Evolutionary conservation across 2,113 vertebrate species (phyloP), one percentile per base, ranked within the genome.

Genomic region (human (Homo sapiens)): DNA sequence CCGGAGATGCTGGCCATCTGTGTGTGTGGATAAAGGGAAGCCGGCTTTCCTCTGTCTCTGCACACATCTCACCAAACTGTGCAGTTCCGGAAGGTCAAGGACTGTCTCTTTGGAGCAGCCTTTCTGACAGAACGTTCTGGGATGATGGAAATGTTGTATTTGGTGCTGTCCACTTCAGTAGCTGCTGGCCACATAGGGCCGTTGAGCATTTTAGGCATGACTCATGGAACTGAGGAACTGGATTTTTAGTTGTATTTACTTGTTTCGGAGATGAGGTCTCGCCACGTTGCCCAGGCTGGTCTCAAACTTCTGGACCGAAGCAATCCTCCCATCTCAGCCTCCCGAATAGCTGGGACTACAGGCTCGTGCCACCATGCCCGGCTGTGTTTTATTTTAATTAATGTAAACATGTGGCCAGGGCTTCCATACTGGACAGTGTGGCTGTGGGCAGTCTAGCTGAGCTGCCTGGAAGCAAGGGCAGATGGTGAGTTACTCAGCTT

Each of bases 381-480:
- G 18, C 40, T 22, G 14, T 50, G 9, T 14, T 72, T 70, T 27
- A 32, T 35, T 80, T 45, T 23, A 48, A 9, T 22, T 50, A 22
- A 45, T 68, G 40, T 94, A 16, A 66, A 5, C 11, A 0, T 23
- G 30, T 92, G 81, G 40, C 70, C 25, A 30, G n/a, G 73, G 10
- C 50, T 5, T 0, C 23, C 0, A 0, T 22, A 3, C 35, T 57
- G 38, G 30, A 32, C 70, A 35, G 27, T 9, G 0, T 22, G 25
- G 38, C 73, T 11, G 0, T n/a, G 40, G 32, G 10, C n/a, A 10
- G 30, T 23, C 38, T 20, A 1, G 35, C 61, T 50, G 35, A 45
- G 35, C 55, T 22, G 23, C 64, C 35, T 70, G 84, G 38, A 27
- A 32, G 2, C 22, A 18, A 48, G 30, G 52, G 17, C 43, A n/a